These are phyloP conservation scores for Gortyna flavago DNA, from an alignment of 2,888 invertebrate genomes.

Conservation along the genomic window DNA sequence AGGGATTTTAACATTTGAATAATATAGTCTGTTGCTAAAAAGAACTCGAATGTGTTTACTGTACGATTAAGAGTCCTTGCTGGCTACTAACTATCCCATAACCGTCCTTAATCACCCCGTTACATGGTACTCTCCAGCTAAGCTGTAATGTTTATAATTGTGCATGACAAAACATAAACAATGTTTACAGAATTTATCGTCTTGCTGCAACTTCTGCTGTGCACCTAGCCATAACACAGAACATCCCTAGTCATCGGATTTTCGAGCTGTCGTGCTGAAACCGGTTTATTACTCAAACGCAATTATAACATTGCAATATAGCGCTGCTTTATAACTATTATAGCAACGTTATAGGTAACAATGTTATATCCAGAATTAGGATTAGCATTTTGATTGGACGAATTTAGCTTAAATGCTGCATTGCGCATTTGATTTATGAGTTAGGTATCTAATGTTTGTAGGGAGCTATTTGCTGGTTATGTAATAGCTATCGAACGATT, in stretches of 20 bases:
- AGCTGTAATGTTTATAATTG: background rate
- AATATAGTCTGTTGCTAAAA: too few species aligned
- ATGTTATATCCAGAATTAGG: slow-evolving; percentile 72
- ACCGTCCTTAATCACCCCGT: too few species aligned
- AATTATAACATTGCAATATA: slow-evolving; percentile 44
- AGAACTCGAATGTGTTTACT: too few species aligned
- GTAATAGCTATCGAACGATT: background rate
- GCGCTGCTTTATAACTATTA: slow-evolving; percentile 31
- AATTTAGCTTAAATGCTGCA: slow-evolving; percentile 54
- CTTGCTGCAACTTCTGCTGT: background rate
- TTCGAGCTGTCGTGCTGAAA: slow-evolving; percentile 20
- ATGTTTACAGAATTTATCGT: background rate
- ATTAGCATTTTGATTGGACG: slow-evolving; percentile 82
- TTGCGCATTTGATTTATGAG: slow-evolving; percentile 9
- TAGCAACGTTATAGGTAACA: slow-evolving; percentile 66
- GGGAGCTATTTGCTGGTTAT: background rate
- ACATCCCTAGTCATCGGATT: slow-evolving; percentile 36
- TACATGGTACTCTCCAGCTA: too few species aligned
- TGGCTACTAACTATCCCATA: too few species aligned
- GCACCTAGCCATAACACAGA: background rate
- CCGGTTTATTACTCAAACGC: slow-evolving; percentile 36
- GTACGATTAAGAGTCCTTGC: too few species aligned
- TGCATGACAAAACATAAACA: background rate
- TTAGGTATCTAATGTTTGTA: background rate
- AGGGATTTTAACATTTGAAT: too few species aligned